These are phyloP conservation scores for Embidobia sp. DNA, from an alignment of 2,888 invertebrate genomes.

Conservation along the genomic window DNA sequence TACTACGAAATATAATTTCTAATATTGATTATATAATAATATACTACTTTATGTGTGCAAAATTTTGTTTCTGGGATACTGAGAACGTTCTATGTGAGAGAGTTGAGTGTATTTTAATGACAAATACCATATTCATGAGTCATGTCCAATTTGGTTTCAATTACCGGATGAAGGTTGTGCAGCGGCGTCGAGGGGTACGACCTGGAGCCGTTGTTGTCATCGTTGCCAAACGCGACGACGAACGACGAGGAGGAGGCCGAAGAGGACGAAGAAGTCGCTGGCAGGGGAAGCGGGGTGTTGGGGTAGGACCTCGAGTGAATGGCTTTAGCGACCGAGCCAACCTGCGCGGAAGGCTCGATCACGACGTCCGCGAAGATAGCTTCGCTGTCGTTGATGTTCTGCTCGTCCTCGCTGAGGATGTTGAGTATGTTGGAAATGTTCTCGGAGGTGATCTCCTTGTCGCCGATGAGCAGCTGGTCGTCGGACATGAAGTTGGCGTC, in stretches of 20 bases:
- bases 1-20: too few relatives aligned
- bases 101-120: too few relatives aligned
- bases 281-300: conserved; percentile 79
- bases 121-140: too few relatives aligned
- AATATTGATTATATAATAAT: too few relatives aligned
- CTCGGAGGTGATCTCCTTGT: conserved; percentile 82
- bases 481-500: conserved; percentile 77
- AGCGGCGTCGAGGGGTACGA: conserved; percentile 91
- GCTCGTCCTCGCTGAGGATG: conserved; percentile 82
- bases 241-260: conserved; percentile 60
- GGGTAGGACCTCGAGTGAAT: conserved; percentile 80
- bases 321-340: conserved; percentile 74
- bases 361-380: conserved; percentile 71
- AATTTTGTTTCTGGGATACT: too few relatives aligned
- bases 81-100: too few relatives aligned
- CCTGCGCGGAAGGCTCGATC: conserved; percentile 70
- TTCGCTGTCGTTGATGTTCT: conserved; percentile 69
- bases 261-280: conserved; percentile 61
- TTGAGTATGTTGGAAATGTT: conserved; percentile 86
- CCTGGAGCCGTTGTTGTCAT: conserved; percentile 83
- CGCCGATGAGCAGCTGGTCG: conserved; percentile 76
- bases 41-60: too few relatives aligned
- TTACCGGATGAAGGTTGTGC: too few relatives aligned
- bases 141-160: too few relatives aligned
- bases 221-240: conserved; percentile 72